Percentiles rank a stretch among this genome's conserved stretches.
phyloP scores from a whole-genome alignment of 2,113 vertebrate genomes.

The Eulemur macaco region DNA sequence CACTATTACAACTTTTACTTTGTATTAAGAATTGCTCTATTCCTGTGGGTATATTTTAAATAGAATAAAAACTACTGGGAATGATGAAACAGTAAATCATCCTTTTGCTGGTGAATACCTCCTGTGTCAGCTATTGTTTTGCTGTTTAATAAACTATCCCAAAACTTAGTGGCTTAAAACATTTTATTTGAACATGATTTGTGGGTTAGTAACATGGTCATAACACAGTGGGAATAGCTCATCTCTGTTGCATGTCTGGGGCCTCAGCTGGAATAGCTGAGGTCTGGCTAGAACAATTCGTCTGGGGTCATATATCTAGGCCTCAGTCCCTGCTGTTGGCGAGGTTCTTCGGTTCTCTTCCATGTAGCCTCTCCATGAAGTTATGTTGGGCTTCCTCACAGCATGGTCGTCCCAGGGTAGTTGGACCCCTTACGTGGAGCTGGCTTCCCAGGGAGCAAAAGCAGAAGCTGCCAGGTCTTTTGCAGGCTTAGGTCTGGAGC shows the following conservation, averaged over 20 bases:
- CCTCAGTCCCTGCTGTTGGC: neutral
- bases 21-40: neutral
- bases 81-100: neutral
- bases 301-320: neutral
- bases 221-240: neutral
- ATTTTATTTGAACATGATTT: neutral
- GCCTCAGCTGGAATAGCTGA: neutral
- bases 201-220: neutral
- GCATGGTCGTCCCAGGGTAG: neutral
- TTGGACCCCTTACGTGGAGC: neutral
- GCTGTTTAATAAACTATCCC: neutral
- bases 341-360: neutral
- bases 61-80: neutral
- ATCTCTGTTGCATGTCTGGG: neutral
- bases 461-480: neutral
- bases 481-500: neutral
- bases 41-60: neutral
- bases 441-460: neutral
- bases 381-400: neutral
- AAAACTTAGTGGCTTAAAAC: neutral
- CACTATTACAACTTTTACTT: neutral
- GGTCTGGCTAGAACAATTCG: neutral
- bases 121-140: neutral
- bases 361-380: neutral
- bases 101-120: neutral